Base-by-base conservation (phyloP, 2,113 vertebrate species). In the Raja brachyura region DNA sequence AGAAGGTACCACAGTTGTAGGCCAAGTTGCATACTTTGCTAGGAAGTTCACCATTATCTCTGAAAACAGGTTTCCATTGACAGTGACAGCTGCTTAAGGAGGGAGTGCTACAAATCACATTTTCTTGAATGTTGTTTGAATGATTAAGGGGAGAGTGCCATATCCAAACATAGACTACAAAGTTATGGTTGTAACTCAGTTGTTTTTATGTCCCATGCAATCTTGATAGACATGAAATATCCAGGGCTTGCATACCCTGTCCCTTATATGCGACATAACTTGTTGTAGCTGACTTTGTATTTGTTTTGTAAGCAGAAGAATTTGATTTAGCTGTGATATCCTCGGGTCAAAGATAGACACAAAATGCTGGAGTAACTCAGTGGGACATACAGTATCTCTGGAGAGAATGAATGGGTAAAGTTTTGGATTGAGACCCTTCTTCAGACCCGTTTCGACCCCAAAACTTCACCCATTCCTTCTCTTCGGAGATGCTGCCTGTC, bases 1-100 rank as follows among this genome's bases (percentile, higher is more conserved):
- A 90, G 61, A 90, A 90, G 86, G 63, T 90, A n/a, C 86, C 86
- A 59, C 54, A 56, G 48, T 61, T 85, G 54, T 14, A 61, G 25
- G 25, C 61, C 28, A 68, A 20, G 14, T 25, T 70, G 56, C 3
- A 14, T 22, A 1, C 10, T 88, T 88, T 63, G 54, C 22, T 86
- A 14, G 11, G 61, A 22, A 56, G 7, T 20, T 66, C 66, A 39
- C 61, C 16, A 18, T 39, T 90, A 31, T 70, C 86, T 20, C 63
- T 13, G 48, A 25, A 0, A 85, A 85, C 56, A 59, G 10, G 48
- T 9, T 25, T 59, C 22, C 79, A 83, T 48, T 28, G 81, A 14
- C 54, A 59, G 81, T 61, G 25, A 61, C 81, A 85, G 54, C 54
- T 85, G 81, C 54, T 14, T 61, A 10, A 54, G 8, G 25, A 59